Evolutionary conservation across 1,140 invertebrate species (phyloP).

Genomic region (Latrodectus geometricus): DNA sequence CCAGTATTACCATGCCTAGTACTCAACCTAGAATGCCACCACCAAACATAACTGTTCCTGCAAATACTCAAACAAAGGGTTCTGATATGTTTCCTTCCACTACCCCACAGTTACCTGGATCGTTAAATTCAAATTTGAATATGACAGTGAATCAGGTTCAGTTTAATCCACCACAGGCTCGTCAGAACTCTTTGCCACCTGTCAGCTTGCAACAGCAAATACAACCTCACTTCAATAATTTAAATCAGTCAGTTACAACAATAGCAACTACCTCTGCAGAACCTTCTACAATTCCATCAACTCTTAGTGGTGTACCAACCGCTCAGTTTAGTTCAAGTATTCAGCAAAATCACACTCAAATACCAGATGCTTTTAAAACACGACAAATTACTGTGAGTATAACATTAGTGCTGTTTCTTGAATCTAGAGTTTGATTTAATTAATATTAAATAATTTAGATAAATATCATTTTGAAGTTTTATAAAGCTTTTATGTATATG

Average conservation of each 20-base stretch:
- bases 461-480: no score
- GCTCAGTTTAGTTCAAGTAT: constrained; percentile 42
- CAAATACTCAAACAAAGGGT: constrained; percentile 27
- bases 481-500: no score
- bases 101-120: constrained; percentile 31
- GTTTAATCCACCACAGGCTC: constrained; percentile 40
- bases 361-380: constrained; percentile 50
- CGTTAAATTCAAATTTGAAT: constrained; percentile 40
- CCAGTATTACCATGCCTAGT: constrained; percentile 30
- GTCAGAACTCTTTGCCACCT: constrained; percentile 51
- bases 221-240: constrained; percentile 55
- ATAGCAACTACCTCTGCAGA: constrained; percentile 35
- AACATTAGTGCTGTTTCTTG: background rate
- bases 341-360: constrained; percentile 42
- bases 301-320: constrained; percentile 20
- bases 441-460: no score
- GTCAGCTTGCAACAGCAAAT: constrained; percentile 29
- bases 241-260: constrained; percentile 44
- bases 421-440: no score
- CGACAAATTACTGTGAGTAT: constrained; percentile 57
- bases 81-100: constrained; percentile 39
- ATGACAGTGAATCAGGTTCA: constrained; percentile 53
- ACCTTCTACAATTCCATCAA: constrained; percentile 32
- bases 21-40: constrained; percentile 59
- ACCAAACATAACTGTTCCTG: constrained; percentile 58